A percentile compares a stretch with the other conserved stretches of the same genome.
Conservation (phyloP, 2,113 vertebrate genomes). For the Percopsis transmontana region DNA sequence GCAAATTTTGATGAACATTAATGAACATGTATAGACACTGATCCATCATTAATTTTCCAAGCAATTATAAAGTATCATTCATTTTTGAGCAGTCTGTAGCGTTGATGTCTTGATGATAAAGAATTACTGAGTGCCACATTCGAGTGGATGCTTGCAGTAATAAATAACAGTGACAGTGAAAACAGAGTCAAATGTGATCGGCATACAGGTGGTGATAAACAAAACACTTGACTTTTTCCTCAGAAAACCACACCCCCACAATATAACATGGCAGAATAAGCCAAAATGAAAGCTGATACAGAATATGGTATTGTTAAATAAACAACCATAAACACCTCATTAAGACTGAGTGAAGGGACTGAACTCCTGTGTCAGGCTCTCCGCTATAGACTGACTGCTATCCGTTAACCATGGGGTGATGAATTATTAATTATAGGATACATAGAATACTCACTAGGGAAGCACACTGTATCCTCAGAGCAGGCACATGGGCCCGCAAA, state of each 20-base stretch:
- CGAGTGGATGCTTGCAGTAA: slow-evolving; percentile 9
- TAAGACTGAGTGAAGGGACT: slow-evolving; percentile 54
- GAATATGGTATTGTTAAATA: slow-evolving; percentile 36
- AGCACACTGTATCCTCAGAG: slow-evolving; percentile 58
- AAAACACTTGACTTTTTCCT: background rate
- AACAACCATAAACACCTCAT: slow-evolving; percentile 56
- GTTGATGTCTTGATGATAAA: slow-evolving; percentile 21
- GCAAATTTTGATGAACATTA: no score
- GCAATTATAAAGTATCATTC: background rate
- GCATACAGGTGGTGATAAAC: slow-evolving; percentile 1
- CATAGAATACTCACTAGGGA: slow-evolving; percentile 69
- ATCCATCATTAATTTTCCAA: slow-evolving; percentile 24
- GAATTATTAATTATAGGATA: slow-evolving; percentile 81
- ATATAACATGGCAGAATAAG: background rate
- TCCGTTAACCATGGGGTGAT: slow-evolving; percentile 70
- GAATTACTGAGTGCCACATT: slow-evolving; percentile 31
- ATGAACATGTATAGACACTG: no score
- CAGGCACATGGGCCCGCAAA: slow-evolving; percentile 58
- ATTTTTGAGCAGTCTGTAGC: background rate
- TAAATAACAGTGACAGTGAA: background rate
- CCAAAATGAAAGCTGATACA: background rate
- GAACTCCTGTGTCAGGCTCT: slow-evolving; percentile 47
- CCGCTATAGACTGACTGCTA: slow-evolving; percentile 57
- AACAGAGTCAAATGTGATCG: background rate
- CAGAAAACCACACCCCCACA: background rate